These are phyloP conservation scores for Sycon ciliatum DNA, from an alignment of 37 sponge, comb jelly and placozoan genomes.

Conservation along the genomic window DNA sequence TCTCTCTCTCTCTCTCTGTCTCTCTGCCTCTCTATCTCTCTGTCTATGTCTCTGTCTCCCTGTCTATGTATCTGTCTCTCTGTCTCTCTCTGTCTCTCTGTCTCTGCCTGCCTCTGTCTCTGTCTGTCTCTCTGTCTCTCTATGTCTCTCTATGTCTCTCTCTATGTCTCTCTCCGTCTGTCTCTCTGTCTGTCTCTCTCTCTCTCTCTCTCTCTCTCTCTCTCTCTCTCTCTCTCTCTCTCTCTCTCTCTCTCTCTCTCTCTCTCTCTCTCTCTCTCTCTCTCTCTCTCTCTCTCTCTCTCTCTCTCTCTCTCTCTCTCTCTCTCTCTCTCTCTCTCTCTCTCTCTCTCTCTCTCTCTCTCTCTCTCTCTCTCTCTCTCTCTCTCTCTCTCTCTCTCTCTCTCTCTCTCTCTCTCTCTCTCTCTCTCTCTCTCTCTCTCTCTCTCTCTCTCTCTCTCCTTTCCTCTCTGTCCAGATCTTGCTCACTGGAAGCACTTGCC, in stretches of 20 bases:
- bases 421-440: neutral
- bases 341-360: neutral
- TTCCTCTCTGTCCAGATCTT: neutral
- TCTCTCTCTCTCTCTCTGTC: neutral
- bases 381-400: neutral
- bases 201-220: neutral
- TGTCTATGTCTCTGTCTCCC: too few species aligned
- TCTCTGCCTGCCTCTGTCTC: too few species aligned
- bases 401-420: neutral
- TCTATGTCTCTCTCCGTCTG: too few species aligned
- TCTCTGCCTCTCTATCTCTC: too few species aligned
- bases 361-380: neutral
- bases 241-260: neutral
- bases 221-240: neutral
- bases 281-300: neutral
- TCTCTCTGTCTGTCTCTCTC: neutral
- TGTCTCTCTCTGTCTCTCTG: neutral
- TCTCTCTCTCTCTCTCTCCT: neutral
- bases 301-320: neutral
- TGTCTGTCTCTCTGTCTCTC: too few species aligned
- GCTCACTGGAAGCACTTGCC: slow-evolving; percentile 12
- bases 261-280: neutral
- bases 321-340: neutral
- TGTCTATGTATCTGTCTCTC: too few species aligned
- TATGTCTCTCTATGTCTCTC: too few species aligned